Evolutionary conservation across 2,797 vertebrate genomes (phyloP), one percentile per base, ranked within the genome.

Genomic region (Clarias pachynema): DNA sequence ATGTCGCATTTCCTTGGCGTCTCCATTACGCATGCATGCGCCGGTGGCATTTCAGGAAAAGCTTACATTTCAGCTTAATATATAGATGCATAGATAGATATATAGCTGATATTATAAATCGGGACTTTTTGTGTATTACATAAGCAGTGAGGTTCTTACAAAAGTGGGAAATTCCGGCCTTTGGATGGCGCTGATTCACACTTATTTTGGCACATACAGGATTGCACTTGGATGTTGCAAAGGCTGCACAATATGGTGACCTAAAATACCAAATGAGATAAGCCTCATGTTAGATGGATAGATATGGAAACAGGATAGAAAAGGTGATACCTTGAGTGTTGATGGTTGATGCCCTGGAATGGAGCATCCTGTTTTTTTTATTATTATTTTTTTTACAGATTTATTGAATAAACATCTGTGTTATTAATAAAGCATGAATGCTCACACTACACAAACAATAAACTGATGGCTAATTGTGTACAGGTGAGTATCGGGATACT

Each of bases 161-260:
- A 53, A 22, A 6, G n/a, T 31, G 44, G 26, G 62, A 22, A 31
- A 53, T 53, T 66, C 62, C 26, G 24, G 44, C 82, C 82, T 77
- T 53, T 77, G 62, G 82, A 65, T 84, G 82, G 60, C 82, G 82
- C 82, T 75, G 60, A 24, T 74, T 63, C 70, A 83, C 70, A 66
- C 8, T 66, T 65, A 2, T 44, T 73, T 29, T 57, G 37, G 15
- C n/a, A n/a, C 26, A 7, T 74, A 29, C 29, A 5, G 57, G 60
- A 63, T 75, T 73, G 63, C 20, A 44, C 29, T 69, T 68, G 12
- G 10, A 31, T 66, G 7, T 15, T 73, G 34, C 31, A 69, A 31
- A 20, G 15, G 44, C 29, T 49, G 60, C 8, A 49, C 18, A 29
- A 29, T 63, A 79, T 44, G 6, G 34, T 1, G 12, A 29, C n/a